These are phyloP conservation scores for Phenganax subtilis DNA, from an alignment of 92 coral and sea anemone species.

Conservation along the genomic window DNA sequence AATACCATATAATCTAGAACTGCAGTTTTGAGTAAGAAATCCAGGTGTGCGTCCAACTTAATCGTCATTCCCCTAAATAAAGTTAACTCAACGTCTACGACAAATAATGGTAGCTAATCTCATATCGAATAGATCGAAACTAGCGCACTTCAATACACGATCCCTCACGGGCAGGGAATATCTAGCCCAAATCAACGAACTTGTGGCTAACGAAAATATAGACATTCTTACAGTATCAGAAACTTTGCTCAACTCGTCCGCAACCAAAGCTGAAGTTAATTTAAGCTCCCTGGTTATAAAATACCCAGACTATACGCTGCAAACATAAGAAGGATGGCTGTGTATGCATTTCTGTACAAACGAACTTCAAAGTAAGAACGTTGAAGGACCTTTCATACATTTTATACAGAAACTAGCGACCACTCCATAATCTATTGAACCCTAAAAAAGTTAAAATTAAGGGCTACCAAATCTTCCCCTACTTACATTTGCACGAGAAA, in stretches of 20 bases:
- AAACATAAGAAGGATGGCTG: conserved; percentile 38
- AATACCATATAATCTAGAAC: too few species aligned
- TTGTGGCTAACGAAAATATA: too few species aligned
- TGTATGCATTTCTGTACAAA: conserved; percentile 18
- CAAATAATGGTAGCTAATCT: too few species aligned
- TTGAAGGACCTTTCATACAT: conserved; percentile 26
- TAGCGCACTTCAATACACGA: too few species aligned
- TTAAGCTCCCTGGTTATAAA: conserved; percentile 25
- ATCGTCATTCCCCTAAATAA: too few species aligned
- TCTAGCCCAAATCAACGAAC: too few species aligned
- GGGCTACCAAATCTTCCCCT: conserved; percentile 12
- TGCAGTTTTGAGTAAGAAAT: too few species aligned
- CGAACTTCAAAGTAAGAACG: conserved; percentile 15
- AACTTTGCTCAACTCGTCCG: background rate
- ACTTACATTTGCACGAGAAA: background rate
- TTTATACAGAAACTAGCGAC: conserved; percentile 40
- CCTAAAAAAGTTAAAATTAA: conserved; percentile 15
- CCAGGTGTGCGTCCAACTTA: too few species aligned
- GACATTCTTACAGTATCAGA: too few species aligned
- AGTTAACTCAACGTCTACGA: too few species aligned
- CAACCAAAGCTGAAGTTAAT: conserved; percentile 22
- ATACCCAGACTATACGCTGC: conserved; percentile 31
- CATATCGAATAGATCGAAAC: too few species aligned
- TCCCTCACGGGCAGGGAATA: too few species aligned
- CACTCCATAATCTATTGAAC: conserved; percentile 36